Percentiles rank a stretch among this genome's conserved stretches.
Evolutionary conservation across 2,888 invertebrate genomes (phyloP).

Genomic region (Perizoma affinitatum): DNA sequence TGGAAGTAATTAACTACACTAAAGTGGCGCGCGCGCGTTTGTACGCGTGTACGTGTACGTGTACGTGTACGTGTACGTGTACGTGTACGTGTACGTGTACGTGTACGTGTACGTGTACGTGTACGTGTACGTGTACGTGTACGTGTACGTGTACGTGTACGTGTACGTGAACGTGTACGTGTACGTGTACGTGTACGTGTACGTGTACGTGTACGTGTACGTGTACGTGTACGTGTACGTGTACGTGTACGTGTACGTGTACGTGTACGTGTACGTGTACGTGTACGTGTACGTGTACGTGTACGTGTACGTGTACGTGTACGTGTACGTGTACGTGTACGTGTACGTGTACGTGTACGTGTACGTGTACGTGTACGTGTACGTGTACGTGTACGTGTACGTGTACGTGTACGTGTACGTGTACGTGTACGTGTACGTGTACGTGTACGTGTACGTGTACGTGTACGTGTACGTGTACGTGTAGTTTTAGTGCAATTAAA

Average conservation of each 20-base stretch:
- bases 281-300: conserved; percentile 1
- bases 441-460: too few species aligned
- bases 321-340: neutral
- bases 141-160: conserved; percentile 7
- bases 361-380: too few species aligned
- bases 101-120: conserved; percentile 3
- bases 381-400: too few species aligned
- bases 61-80: neutral
- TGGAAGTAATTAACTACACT: too few species aligned
- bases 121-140: conserved; percentile 11
- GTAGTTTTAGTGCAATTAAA: too few species aligned
- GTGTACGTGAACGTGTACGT: conserved; percentile 9
- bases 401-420: too few species aligned
- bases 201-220: conserved; percentile 8
- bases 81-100: neutral
- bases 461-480: too few species aligned
- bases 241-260: conserved; percentile 10
- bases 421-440: too few species aligned
- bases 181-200: conserved; percentile 10
- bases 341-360: too few species aligned
- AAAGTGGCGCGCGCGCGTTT: too few species aligned
- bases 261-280: conserved; percentile 8
- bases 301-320: conserved; percentile 1
- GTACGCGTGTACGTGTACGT: neutral
- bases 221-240: conserved; percentile 10